Evolutionary conservation across 2,113 vertebrate species (phyloP).

Genomic region (Pardalotus punctatus): DNA sequence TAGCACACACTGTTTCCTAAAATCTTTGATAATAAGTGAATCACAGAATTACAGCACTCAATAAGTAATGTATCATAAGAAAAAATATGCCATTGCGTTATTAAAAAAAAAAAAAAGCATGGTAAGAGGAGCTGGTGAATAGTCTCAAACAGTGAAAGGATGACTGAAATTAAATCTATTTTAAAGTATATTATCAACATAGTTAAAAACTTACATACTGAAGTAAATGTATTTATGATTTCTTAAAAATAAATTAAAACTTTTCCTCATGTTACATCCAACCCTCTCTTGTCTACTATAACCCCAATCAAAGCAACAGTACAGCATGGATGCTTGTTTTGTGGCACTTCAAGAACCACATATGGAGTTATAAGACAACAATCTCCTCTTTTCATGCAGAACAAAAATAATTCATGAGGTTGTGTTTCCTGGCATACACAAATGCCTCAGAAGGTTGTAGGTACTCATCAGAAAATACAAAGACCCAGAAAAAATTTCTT

Average conservation of each 20-base stretch:
- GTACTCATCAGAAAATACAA: not conserved
- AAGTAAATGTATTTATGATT: not conserved
- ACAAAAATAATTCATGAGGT: not conserved
- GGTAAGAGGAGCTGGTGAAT: not conserved
- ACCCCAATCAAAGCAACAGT: not conserved
- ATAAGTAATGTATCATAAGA: not conserved
- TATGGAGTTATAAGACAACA: not conserved
- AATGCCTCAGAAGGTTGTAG: not conserved
- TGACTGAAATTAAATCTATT: not conserved
- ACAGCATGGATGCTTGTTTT: not conserved
- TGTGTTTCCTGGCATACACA: not conserved
- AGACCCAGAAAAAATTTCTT: not conserved
- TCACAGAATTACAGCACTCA: not conserved
- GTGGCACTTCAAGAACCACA: not conserved
- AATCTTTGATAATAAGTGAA: not conserved
- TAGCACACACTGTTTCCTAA: not conserved
- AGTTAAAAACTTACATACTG: not conserved
- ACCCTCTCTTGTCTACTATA: not conserved
- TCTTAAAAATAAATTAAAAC: not conserved
- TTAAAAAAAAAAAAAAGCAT: not conserved
- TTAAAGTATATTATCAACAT: not conserved
- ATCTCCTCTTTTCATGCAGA: not conserved
- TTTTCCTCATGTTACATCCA: not conserved
- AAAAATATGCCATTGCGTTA: not conserved
- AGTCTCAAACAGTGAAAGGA: not conserved